These are phyloP conservation scores for Microhierax caerulescens DNA, from an alignment of 2,797 vertebrate genomes.

Conservation along the genomic window DNA sequence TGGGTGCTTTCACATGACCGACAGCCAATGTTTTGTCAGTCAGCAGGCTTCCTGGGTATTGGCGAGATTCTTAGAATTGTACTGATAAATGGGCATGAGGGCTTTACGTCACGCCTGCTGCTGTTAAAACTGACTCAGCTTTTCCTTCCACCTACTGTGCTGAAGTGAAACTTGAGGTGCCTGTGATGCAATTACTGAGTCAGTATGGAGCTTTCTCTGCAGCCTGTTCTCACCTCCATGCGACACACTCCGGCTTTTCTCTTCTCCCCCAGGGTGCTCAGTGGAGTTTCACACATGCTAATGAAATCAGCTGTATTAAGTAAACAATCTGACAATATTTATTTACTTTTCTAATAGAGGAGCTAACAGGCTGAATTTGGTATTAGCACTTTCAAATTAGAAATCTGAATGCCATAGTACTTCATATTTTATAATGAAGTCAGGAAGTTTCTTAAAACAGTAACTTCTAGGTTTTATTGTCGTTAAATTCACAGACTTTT, in stretches of 20 bases:
- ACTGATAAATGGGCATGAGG: not conserved
- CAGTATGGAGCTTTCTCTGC: not conserved
- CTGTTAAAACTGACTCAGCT: not conserved
- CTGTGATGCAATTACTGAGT: not conserved
- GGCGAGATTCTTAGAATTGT: not conserved
- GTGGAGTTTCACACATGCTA: not conserved
- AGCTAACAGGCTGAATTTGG: not conserved
- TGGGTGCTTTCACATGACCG: not conserved
- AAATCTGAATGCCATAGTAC: not conserved
- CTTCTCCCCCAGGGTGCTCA: not conserved
- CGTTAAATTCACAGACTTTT: not conserved
- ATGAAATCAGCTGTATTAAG: not conserved
- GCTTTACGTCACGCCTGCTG: not conserved
- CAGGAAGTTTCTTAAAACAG: not conserved
- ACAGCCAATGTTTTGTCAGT: not conserved
- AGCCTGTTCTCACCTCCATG: not conserved
- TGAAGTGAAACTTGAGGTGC: conserved; percentile 1
- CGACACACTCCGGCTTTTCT: not conserved
- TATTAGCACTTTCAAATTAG: not conserved
- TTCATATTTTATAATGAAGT: not conserved
- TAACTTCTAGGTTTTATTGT: not conserved
- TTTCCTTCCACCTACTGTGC: not conserved
- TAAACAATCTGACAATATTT: not conserved
- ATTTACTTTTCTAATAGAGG: not conserved
- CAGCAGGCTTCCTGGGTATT: not conserved